Evolutionary conservation across 2,888 invertebrate species (phyloP), one percentile per base, ranked within the genome.

Genomic region (Branchinecta sandiegonensis): DNA sequence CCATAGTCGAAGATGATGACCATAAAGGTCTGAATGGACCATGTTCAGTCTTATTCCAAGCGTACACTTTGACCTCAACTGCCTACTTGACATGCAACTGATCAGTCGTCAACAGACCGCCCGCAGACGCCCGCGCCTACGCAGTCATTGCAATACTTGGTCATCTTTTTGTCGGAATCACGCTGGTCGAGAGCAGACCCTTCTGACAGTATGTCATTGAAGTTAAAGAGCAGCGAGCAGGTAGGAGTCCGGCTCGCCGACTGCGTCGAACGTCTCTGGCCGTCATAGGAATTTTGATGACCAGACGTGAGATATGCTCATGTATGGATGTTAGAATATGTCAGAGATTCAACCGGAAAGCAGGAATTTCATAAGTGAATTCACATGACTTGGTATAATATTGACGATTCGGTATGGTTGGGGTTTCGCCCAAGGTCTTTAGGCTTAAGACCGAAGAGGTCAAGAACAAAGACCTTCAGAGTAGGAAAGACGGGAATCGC

Each of bases 171-270:
- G n/a, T 17, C 56, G n/a, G 56, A n/a, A 56, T 17, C 56, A 56
- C 17, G 56, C 56, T 56, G 56, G 14, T 56, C 56, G 14, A 14
- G 56, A n/a, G 17, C n/a, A 56, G 56, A 56, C 56, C 56, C 56
- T 56, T 56, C 56, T 56, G 56, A 56, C 56, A 56, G n/a, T 56
- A n/a, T 56, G 56, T 56, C 56, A 56, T 56, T 56, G 56, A 56
- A 56, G 56, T 56, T 56, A 56, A 56, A 56, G 56, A 56, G 56
- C 56, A 56, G 56, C n/a, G 17, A 14, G 14, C 17, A 17, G 56
- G 56, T 56, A 56, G 56, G 56, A 14, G 56, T 56, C 56, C 17
- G 9, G 56, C 56, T 56, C 56, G 17, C 56, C 56, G 56, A 56
- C 56, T 56, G 56, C 17, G 56, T 17, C 17, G 56, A 56, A 56